Evolutionary conservation across 2,888 invertebrate genomes (phyloP).

Genomic region (Andrena fulva): DNA sequence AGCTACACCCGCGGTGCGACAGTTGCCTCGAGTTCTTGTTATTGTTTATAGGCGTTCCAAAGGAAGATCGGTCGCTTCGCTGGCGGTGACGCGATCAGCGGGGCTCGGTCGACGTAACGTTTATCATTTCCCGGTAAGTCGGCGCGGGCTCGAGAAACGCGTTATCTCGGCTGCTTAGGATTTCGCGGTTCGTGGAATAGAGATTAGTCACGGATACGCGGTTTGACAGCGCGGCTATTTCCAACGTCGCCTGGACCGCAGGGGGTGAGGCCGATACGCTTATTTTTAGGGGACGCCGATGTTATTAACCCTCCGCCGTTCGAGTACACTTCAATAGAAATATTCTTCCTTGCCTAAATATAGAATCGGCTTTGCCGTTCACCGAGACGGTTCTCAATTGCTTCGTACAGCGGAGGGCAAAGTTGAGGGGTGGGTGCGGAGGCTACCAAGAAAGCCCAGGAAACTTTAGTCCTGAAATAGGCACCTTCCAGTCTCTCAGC

Average conservation of each 20-base stretch:
- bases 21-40: background rate
- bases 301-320: conserved; percentile 77
- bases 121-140: conserved; percentile 35
- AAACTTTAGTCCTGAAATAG: no score
- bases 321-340: conserved; percentile 41
- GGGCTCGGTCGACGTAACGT: background rate
- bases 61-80: background rate
- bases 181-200: conserved; percentile 45
- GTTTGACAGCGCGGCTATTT: conserved; percentile 68
- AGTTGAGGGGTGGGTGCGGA: background rate
- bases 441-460: no score
- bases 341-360: conserved; percentile 17
- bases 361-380: conserved; percentile 9
- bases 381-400: conserved; percentile 7
- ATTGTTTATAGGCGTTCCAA: background rate
- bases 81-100: conserved; percentile 24
- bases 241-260: conserved; percentile 49
- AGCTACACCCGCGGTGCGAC: background rate
- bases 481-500: no score
- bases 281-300: conserved; percentile 79
- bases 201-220: conserved; percentile 61
- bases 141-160: background rate
- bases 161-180: conserved; percentile 39
- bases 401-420: background rate
- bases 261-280: conserved; percentile 62